phyloP scores from a whole-genome alignment of 1,140 invertebrate species.

The Goniozus legneri region DNA sequence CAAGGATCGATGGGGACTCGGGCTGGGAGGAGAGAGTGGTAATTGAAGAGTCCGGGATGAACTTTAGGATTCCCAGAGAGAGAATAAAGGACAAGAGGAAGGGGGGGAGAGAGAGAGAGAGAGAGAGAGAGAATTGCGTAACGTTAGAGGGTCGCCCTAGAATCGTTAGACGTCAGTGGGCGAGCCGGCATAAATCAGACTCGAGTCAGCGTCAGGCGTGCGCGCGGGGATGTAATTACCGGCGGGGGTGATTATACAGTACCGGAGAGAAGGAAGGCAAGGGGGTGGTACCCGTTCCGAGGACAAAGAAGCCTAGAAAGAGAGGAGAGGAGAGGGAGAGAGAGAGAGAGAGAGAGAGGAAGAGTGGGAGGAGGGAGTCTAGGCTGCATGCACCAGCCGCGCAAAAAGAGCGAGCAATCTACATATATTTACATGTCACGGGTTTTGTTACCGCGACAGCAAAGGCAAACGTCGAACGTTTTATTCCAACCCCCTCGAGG shows the following conservation, averaged over 20 bases:
- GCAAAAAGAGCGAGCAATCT: slow-evolving; percentile 24
- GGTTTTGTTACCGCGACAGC: slow-evolving; percentile 13
- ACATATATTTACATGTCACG: slow-evolving; percentile 23
- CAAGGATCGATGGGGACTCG: no score
- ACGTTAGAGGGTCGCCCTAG: no score
- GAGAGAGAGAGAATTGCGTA: no score
- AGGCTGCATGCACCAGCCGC: slow-evolving; percentile 11
- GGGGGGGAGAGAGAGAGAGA: no score
- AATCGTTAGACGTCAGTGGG: slow-evolving; percentile 10
- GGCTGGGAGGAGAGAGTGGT: no score
- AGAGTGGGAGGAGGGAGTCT: slow-evolving; percentile 2
- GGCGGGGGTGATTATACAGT: slow-evolving; percentile 22
- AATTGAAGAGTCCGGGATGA: no score
- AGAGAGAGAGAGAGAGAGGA: background rate
- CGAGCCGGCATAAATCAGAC: slow-evolving; percentile 20
- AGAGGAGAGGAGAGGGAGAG: background rate
- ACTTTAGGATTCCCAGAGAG: no score
- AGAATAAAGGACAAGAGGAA: no score
- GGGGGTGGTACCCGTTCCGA: background rate
- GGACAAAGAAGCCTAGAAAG: background rate
- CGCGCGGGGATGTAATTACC: slow-evolving; percentile 20
- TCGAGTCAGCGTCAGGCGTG: slow-evolving; percentile 12
- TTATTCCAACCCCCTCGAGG: no score
- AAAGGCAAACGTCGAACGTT: no score
- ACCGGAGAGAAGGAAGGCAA: background rate